Evolutionary conservation across 2,797 vertebrate species (phyloP).

Genomic region (Spheniscus humboldti): DNA sequence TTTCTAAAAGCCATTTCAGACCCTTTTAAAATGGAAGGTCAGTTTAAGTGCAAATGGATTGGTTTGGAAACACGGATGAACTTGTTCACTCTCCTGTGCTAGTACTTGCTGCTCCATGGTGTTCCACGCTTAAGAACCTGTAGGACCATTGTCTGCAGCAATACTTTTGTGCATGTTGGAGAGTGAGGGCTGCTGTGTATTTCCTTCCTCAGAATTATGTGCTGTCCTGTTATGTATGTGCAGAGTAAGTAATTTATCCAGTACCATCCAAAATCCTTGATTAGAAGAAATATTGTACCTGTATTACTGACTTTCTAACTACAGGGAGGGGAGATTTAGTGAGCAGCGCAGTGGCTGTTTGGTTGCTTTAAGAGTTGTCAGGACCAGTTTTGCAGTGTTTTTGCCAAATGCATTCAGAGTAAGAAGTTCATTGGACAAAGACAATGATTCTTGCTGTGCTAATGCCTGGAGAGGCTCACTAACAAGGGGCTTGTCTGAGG

Average conservation of each 20-base stretch:
- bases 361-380: not conserved
- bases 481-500: not conserved
- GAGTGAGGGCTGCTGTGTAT: no score
- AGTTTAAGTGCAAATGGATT: not conserved
- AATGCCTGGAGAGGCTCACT: not conserved
- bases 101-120: not conserved
- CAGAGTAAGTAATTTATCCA: not conserved
- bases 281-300: not conserved
- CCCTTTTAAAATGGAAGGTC: not conserved
- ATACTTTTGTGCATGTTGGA: accelerated
- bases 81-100: not conserved
- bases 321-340: not conserved
- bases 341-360: not conserved
- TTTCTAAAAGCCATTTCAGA: not conserved
- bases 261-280: not conserved
- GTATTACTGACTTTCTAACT: not conserved
- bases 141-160: not conserved
- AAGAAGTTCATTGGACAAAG: slow-evolving; percentile 48
- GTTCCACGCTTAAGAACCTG: not conserved
- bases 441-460: slow-evolving; percentile 43
- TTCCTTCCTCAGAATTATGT: not conserved
- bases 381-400: not conserved
- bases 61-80: not conserved
- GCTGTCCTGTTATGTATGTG: not conserved
- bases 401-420: slow-evolving; percentile 31